A percentile compares a stretch with the other conserved stretches of the same genome.
These are phyloP conservation scores for Apostichopus leukothele DNA, from an alignment of 53 echinoderm and acorn worm genomes.

Conservation along the genomic window DNA sequence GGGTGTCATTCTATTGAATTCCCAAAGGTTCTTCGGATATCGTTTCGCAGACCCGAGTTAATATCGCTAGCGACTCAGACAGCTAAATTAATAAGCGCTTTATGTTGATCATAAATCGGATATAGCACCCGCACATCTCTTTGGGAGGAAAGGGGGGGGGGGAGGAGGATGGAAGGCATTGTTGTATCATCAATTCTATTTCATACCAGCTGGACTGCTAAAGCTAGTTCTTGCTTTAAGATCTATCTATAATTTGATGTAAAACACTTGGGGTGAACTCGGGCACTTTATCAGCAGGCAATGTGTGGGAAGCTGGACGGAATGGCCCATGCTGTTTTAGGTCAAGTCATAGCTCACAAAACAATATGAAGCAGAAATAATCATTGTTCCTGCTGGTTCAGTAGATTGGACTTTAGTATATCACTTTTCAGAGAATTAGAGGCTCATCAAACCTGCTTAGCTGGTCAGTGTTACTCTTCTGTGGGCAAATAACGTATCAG, in stretches of 20 bases:
- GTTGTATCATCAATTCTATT: conserved; percentile 8
- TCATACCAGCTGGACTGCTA: not conserved
- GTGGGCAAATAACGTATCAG: too few species aligned
- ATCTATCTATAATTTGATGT: not conserved
- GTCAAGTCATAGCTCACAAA: not conserved
- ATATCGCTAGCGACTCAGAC: conserved; percentile 15
- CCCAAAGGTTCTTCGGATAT: not conserved
- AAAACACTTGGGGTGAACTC: not conserved
- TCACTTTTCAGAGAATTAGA: not conserved
- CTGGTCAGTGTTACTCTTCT: too few species aligned
- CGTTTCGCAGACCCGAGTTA: not conserved
- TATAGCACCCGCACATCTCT: not conserved
- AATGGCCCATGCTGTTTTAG: conserved; percentile 1
- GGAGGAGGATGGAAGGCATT: not conserved
- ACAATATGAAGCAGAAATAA: not conserved
- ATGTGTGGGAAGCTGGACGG: not conserved
- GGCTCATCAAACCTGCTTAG: too few species aligned
- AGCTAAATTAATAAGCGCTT: conserved; percentile 42
- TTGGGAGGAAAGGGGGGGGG: not conserved
- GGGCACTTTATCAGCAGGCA: not conserved
- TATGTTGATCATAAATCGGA: conserved; percentile 33
- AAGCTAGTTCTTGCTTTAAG: not conserved
- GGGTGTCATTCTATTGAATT: conserved; percentile 12
- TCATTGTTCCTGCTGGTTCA: not conserved
- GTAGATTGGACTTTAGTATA: not conserved